Percentiles rank a stretch among this genome's conserved stretches.
Conservation (phyloP, 2,797 vertebrate species). For the Cygnus olor region DNA sequence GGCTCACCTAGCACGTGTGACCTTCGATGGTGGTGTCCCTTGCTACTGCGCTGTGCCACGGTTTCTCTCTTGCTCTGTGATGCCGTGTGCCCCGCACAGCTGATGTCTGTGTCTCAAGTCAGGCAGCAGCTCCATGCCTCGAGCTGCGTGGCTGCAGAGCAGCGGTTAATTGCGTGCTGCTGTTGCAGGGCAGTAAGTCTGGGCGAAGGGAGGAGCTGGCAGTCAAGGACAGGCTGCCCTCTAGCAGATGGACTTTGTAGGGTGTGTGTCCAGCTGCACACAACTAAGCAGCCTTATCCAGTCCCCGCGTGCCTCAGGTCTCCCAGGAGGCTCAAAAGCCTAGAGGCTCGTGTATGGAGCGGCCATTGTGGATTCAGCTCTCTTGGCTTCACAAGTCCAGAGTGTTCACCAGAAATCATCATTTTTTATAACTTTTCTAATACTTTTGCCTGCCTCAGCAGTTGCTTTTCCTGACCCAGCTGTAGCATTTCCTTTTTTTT, state of each 20-base stretch:
- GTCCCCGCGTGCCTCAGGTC: fast-evolving
- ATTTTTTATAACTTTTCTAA: not conserved
- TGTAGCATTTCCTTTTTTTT: not conserved
- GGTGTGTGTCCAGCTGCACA: fast-evolving
- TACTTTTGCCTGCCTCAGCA: not conserved
- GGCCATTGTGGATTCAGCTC: not conserved
- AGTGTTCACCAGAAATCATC: too few relatives aligned
- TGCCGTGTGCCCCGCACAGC: too few relatives aligned
- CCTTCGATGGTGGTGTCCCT: not conserved
- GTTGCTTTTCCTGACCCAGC: not conserved
- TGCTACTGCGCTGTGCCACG: fast-evolving
- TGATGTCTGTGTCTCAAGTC: not conserved
- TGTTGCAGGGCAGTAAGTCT: too few relatives aligned
- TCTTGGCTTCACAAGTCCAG: not conserved
- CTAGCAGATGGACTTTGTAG: not conserved
- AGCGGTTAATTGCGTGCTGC: not conserved
- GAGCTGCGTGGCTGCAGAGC: fast-evolving
- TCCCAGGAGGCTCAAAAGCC: not conserved
- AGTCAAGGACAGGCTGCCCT: not conserved
- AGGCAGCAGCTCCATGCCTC: not conserved
- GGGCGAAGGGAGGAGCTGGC: not conserved
- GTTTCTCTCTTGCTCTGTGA: not conserved
- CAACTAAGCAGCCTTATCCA: fast-evolving
- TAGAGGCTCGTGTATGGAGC: fast-evolving
- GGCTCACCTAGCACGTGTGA: fast-evolving